Percentiles rank a stretch among this genome's conserved stretches.
Evolutionary conservation across 2,888 invertebrate genomes (phyloP).

Genomic region (Dynastes tityus): DNA sequence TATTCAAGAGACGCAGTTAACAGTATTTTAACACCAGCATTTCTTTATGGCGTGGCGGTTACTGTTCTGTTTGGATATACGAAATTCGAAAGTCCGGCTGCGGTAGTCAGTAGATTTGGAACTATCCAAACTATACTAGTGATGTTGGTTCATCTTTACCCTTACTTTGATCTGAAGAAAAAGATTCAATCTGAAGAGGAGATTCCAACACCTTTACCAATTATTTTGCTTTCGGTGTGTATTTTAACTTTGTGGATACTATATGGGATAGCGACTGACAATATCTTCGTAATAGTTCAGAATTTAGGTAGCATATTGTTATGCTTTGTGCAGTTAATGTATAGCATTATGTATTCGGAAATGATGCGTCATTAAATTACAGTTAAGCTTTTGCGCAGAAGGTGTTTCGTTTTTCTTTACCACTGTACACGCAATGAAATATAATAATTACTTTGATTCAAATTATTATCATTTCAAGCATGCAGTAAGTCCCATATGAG

Average conservation of each 20-base stretch:
- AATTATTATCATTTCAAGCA: too few species aligned
- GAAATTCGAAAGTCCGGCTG: neutral
- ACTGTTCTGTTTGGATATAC: slow-evolving; percentile 6
- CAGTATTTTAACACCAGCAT: neutral
- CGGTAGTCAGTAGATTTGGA: slow-evolving; percentile 19
- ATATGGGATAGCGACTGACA: slow-evolving; percentile 24
- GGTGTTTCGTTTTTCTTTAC: too few species aligned
- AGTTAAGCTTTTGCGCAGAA: neutral
- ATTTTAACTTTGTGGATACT: slow-evolving; percentile 32
- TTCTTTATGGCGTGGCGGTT: slow-evolving; percentile 7
- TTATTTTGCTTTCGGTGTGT: slow-evolving; percentile 36
- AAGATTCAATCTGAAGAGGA: slow-evolving; percentile 32
- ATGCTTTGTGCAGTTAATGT: slow-evolving; percentile 31
- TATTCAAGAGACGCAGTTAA: neutral
- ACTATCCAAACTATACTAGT: slow-evolving; percentile 36
- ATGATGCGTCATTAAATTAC: slow-evolving; percentile 27
- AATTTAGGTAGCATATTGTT: slow-evolving; percentile 37
- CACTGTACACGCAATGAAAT: too few species aligned
- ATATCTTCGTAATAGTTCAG: slow-evolving; percentile 24
- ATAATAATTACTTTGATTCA: too few species aligned
- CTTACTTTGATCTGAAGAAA: slow-evolving; percentile 31
- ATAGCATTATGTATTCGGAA: slow-evolving; percentile 36
- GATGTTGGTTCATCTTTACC: slow-evolving; percentile 33
- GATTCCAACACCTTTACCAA: slow-evolving; percentile 30
- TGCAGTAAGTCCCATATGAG: too few species aligned